A percentile compares a stretch with the other conserved stretches of the same genome.
phyloP scores from a whole-genome alignment of 2,888 invertebrate genomes.

The Callyntrura guangdongensis region DNA sequence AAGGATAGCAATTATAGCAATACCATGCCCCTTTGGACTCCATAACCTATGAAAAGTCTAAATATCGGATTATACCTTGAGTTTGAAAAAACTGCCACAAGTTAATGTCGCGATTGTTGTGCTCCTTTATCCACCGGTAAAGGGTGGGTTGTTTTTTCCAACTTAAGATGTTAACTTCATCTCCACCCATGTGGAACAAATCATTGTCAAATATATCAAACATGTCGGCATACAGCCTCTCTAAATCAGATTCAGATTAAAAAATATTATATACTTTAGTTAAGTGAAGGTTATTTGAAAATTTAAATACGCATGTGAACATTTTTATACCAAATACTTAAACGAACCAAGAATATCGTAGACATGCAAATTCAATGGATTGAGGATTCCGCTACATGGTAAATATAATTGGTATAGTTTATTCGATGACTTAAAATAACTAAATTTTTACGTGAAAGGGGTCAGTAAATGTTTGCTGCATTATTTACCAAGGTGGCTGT shows the following conservation, averaged over 20 bases:
- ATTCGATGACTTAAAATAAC: neutral
- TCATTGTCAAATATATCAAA: constrained; percentile 88
- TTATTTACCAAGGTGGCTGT: constrained; percentile 89
- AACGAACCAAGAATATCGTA: constrained; percentile 80
- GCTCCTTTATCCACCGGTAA: constrained; percentile 85
- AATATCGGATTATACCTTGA: too few species aligned
- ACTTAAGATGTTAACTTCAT: constrained; percentile 91
- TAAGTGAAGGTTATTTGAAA: too few species aligned
- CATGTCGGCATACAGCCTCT: constrained; percentile 91
- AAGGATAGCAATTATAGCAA: neutral
- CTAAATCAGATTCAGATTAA: constrained; percentile 85
- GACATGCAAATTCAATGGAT: constrained; percentile 84
- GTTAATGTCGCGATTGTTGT: constrained; percentile 85
- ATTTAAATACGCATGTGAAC: too few species aligned
- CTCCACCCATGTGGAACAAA: constrained; percentile 89
- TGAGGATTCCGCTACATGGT: constrained; percentile 75
- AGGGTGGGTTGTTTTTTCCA: constrained; percentile 91
- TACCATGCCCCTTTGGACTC: too few species aligned
- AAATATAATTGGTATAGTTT: neutral
- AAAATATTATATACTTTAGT: too few species aligned
- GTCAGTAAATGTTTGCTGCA: too few species aligned
- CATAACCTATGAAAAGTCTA: too few species aligned
- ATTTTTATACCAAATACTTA: neutral
- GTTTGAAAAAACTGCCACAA: constrained; percentile 85
- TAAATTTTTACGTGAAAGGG: too few species aligned